Conservation (phyloP, 2,113 vertebrate genomes). For the Tricholaema leucomelas region DNA sequence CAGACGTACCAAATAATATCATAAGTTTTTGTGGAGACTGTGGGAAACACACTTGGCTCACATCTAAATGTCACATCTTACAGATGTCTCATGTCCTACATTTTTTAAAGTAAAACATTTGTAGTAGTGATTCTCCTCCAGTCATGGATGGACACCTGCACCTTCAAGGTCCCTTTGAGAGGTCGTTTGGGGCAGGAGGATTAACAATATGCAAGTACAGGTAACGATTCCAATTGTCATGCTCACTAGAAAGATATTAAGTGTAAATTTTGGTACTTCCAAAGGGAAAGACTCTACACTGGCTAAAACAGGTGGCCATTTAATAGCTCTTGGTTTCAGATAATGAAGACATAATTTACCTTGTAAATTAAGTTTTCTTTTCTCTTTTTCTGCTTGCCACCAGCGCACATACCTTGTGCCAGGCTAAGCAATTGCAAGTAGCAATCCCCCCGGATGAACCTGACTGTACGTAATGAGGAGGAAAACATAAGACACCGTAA, state of each 20-base stretch:
- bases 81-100: not conserved
- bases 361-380: not conserved
- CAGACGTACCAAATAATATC: not conserved
- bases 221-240: not conserved
- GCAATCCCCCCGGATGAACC: not conserved
- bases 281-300: not conserved
- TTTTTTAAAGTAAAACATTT: not conserved
- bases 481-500: not conserved
- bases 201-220: not conserved
- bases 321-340: not conserved
- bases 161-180: not conserved
- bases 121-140: not conserved
- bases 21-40: not conserved
- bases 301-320: not conserved
- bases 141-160: not conserved
- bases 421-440: not conserved
- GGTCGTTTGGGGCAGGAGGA: not conserved
- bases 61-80: not conserved
- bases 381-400: not conserved
- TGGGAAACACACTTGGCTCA: not conserved
- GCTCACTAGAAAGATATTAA: not conserved
- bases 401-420: not conserved
- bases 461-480: not conserved
- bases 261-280: not conserved
- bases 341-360: not conserved